Evolutionary conservation across 2,113 vertebrate genomes (phyloP), one percentile per base, ranked within the genome.

Genomic region (Dipodomys merriami): DNA sequence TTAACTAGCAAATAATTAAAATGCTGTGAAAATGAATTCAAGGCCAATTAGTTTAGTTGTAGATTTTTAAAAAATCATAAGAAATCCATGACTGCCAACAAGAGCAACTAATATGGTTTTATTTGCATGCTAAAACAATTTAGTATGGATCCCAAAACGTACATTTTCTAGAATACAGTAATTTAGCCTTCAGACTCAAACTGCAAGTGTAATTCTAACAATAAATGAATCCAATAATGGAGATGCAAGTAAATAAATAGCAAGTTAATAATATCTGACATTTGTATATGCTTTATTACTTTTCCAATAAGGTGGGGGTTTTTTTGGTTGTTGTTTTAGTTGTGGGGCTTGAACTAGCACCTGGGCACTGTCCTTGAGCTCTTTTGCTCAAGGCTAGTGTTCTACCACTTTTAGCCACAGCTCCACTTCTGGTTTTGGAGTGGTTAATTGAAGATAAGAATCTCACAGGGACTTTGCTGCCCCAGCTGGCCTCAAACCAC

Each of bases 1-100:
- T 82, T 86, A 95, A 86, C 89, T 93, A 83, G 78, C 91, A 78
- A 95, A 96, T 95, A 96, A 96, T 97, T 96, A 83, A 96, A 97
- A 93, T 72, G 35, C 46, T 91, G 83, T 93, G 53, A 83, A 74
- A 95, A 87, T 93, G 79, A 18, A 90, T 91, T 94, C 88, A 90
- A 91, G 35, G n/a, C 46, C 93, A 95, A 49, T 90, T 91, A 91
- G 65, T 91, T 93, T 95, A 44, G 78, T 60, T 93, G 93, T 39
- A 88, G 86, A 86, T 83, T 83, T 81, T 77, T 33, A 73, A 53
- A 83, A 85, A 64, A 86, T 73, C 44, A 13, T 92, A 92, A 79
- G 91, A 94, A 95, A 93, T 87, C 64, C 35, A 57, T 29, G 82
- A 49, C 60, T 93, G 64, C 74, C 91, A 91, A 65, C 71, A 87